These are phyloP conservation scores for Drosophila nigricruria DNA, from an alignment of 2,888 invertebrate genomes.

Conservation along the genomic window DNA sequence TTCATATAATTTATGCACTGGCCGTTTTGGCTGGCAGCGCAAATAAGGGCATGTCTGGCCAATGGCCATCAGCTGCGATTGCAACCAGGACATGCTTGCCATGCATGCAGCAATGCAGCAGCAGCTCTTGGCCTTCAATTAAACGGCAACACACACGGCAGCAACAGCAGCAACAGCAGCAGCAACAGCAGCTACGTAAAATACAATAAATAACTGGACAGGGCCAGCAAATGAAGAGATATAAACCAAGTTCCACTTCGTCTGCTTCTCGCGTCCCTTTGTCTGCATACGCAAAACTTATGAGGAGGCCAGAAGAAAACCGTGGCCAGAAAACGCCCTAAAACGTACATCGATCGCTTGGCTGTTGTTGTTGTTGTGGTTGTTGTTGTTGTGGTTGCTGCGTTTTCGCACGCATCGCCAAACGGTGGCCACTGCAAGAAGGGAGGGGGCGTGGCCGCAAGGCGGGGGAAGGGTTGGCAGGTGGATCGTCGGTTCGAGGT, in stretches of 20 bases:
- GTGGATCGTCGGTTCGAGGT: conserved; percentile 70
- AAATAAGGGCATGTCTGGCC: conserved; percentile 78
- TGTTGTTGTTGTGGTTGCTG: conserved; percentile 62
- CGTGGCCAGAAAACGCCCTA: conserved; percentile 80
- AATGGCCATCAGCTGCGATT: conserved; percentile 73
- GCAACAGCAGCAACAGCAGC: conserved; percentile 34
- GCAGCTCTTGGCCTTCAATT: conserved; percentile 77
- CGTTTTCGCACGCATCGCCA: conserved; percentile 78
- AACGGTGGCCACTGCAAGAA: conserved; percentile 55
- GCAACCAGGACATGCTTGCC: conserved; percentile 79
- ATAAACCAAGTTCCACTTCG: conserved; percentile 70
- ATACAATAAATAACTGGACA: conserved; percentile 79
- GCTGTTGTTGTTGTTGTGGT: conserved; percentile 24
- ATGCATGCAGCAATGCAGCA: conserved; percentile 78
- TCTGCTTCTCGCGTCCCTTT: conserved; percentile 8
- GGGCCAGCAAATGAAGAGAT: conserved; percentile 75
- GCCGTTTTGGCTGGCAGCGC: conserved; percentile 74
- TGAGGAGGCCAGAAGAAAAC: conserved; percentile 70
- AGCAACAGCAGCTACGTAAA: conserved; percentile 54
- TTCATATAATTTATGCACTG: conserved; percentile 73
- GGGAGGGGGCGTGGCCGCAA: conserved; percentile 35
- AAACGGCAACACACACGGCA: conserved; percentile 62
- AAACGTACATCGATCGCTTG: conserved; percentile 68
- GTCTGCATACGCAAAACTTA: conserved; percentile 73
- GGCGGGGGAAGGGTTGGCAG: conserved; percentile 41